phyloP scores from a whole-genome alignment of 1,140 invertebrate species.

The Protaetia brevitarsis region DNA sequence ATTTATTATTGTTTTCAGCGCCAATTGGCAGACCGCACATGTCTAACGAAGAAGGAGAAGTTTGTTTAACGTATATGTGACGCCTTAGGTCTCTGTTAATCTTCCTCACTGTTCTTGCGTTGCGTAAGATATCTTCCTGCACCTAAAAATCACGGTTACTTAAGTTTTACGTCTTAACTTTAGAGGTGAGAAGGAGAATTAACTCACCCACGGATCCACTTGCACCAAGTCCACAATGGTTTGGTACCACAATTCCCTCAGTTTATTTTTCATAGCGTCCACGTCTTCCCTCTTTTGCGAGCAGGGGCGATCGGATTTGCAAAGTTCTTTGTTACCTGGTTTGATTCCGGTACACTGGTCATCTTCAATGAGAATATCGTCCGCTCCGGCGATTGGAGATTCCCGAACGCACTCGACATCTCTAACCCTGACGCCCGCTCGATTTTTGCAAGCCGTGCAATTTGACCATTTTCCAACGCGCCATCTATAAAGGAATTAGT shows the following conservation, averaged over 20 bases:
- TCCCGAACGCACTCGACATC: constrained; percentile 53
- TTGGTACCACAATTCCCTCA: constrained; percentile 38
- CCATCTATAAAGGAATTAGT: constrained; percentile 46
- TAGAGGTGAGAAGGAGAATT: too few species aligned
- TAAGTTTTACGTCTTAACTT: too few species aligned
- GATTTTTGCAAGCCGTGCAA: constrained; percentile 51
- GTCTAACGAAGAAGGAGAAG: neutral
- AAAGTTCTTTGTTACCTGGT: constrained; percentile 44
- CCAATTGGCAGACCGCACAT: neutral
- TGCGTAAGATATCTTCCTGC: neutral
- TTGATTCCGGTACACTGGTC: constrained; percentile 46
- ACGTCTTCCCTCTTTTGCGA: constrained; percentile 34
- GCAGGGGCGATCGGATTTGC: constrained; percentile 47
- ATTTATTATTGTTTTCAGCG: neutral
- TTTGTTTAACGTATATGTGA: neutral
- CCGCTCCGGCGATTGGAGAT: constrained; percentile 44
- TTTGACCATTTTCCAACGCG: constrained; percentile 53
- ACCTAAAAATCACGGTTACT: too few species aligned
- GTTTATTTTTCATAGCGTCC: constrained; percentile 29
- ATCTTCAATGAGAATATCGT: constrained; percentile 51
- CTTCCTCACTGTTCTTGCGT: neutral
- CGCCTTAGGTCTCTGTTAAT: constrained; percentile 1
- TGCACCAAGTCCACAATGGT: constrained; percentile 11
- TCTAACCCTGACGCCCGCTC: constrained; percentile 47
- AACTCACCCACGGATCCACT: neutral